These are phyloP conservation scores for Melanogrammus aeglefinus DNA, from an alignment of 2,797 vertebrate genomes.

Conservation along the genomic window DNA sequence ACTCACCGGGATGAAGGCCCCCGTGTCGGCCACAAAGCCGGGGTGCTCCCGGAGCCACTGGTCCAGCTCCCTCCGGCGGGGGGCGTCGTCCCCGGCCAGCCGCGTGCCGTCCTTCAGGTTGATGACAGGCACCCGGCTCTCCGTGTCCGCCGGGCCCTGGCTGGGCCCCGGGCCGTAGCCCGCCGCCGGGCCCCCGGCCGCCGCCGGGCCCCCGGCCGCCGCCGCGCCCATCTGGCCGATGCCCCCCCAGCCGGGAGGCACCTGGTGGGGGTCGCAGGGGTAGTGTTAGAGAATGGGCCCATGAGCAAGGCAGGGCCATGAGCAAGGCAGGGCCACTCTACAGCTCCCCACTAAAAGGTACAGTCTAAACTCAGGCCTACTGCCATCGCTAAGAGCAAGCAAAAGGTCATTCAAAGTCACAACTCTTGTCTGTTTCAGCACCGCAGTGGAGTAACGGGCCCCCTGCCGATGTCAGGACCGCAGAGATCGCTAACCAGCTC, in stretches of 20 bases:
- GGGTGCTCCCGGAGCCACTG: slow-evolving; percentile 94
- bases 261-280: slow-evolving; percentile 58
- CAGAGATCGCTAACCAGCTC: too few species aligned
- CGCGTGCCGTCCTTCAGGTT: slow-evolving; percentile 97
- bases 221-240: slow-evolving; percentile 74
- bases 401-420: too few species aligned
- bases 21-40: slow-evolving; percentile 93
- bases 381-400: too few species aligned
- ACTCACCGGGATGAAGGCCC: slow-evolving; percentile 92
- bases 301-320: neutral
- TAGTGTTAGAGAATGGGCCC: neutral
- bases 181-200: slow-evolving; percentile 64
- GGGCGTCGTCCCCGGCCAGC: slow-evolving; percentile 95
- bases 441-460: too few species aligned
- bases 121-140: slow-evolving; percentile 93
- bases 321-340: too few species aligned
- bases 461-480: too few species aligned
- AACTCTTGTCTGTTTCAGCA: too few species aligned
- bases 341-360: neutral
- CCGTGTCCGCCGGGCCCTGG: slow-evolving; percentile 76
- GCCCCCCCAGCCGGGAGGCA: slow-evolving; percentile 79
- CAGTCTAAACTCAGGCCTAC: neutral
- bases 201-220: slow-evolving; percentile 59
- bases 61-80: slow-evolving; percentile 89
- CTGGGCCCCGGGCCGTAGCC: slow-evolving; percentile 69